Evolutionary conservation across 2,797 vertebrate species (phyloP).

Genomic region (Lithobates pipiens): DNA sequence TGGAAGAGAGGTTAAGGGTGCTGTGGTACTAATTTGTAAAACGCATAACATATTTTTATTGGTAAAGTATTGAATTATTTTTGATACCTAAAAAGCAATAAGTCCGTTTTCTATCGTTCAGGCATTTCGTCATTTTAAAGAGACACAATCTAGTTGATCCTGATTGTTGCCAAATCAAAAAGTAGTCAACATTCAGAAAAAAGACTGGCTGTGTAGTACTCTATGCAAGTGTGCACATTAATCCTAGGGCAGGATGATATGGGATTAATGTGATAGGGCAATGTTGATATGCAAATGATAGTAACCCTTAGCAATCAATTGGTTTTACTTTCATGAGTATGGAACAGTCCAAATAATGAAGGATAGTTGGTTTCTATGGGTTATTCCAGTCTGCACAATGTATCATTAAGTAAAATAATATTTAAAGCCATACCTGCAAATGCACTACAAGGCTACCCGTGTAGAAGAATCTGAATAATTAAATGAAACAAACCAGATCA

Average conservation of each 20-base stretch:
- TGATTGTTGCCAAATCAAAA: neutral
- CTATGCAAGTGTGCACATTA: neutral
- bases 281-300: neutral
- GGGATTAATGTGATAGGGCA: neutral
- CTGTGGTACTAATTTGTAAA: neutral
- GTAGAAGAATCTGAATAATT: neutral
- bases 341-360: too few relatives aligned
- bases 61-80: neutral
- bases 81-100: neutral
- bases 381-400: neutral
- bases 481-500: neutral
- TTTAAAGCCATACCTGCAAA: neutral
- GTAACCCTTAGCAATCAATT: neutral
- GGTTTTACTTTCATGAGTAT: neutral
- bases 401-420: neutral
- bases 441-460: neutral
- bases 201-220: neutral
- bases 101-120: neutral
- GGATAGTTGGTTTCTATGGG: neutral
- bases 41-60: neutral
- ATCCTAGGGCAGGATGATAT: neutral
- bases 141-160: neutral
- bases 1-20: neutral
- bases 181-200: neutral
- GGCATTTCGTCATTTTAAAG: neutral